A percentile compares a stretch with the other conserved stretches of the same genome.
These are phyloP conservation scores for Onychostoma macrolepis DNA, from an alignment of 2,113 vertebrate species.

Conservation along the genomic window DNA sequence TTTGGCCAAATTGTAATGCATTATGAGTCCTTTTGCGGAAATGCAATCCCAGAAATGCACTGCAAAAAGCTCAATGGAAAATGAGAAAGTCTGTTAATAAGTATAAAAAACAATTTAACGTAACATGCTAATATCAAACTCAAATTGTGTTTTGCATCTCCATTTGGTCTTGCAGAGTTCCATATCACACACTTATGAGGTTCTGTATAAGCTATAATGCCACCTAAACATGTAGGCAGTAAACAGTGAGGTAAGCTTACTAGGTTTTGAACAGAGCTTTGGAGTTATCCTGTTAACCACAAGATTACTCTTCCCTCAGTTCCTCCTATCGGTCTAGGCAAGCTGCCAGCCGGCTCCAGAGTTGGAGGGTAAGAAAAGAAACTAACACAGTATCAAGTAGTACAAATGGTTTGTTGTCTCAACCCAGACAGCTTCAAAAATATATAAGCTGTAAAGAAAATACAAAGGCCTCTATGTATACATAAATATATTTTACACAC, in stretches of 20 bases:
- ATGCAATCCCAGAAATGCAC: too few species aligned
- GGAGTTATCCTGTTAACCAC: constrained; percentile 4
- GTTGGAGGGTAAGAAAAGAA: not conserved
- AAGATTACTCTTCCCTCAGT: not conserved
- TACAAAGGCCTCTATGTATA: not conserved
- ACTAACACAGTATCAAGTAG: not conserved
- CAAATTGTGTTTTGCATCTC: too few species aligned
- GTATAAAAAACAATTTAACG: too few species aligned
- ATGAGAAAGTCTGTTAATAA: too few species aligned
- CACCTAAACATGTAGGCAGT: not conserved
- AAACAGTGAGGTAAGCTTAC: not conserved
- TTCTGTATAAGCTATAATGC: not conserved
- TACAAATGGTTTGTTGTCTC: not conserved
- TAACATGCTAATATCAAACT: too few species aligned
- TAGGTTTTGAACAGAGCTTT: constrained; percentile 7
- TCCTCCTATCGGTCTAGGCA: not conserved
- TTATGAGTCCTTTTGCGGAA: too few species aligned
- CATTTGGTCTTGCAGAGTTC: not conserved
- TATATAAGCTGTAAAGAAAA: not conserved
- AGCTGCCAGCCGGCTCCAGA: not conserved
- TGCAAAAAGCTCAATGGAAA: too few species aligned
- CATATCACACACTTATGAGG: not conserved
- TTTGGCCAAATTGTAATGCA: too few species aligned
- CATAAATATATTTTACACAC: not conserved
- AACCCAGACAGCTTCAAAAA: not conserved